A percentile compares a stretch with the other conserved stretches of the same genome.
Evolutionary conservation across 2,888 invertebrate species (phyloP).

Genomic region (Drosophila testacea): DNA sequence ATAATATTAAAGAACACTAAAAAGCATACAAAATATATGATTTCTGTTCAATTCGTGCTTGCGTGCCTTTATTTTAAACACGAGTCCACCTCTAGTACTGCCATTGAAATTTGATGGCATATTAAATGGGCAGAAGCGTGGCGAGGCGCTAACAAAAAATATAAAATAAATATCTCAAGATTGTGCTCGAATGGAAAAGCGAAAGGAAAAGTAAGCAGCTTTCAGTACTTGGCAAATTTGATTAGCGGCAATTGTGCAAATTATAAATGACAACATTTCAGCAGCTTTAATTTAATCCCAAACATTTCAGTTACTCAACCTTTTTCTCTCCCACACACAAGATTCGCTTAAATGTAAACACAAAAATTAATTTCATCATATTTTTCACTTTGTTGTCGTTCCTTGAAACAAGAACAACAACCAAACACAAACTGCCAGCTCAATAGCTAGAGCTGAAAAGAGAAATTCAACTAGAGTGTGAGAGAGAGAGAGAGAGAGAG

Average conservation of each 20-base stretch:
- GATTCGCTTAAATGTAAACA: conserved; percentile 69
- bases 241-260: conserved; percentile 79
- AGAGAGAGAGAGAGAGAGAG: too few relatives aligned
- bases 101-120: conserved; percentile 69
- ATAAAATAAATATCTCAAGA: conserved; percentile 39
- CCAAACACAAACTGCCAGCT: conserved; percentile 20
- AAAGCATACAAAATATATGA: too few relatives aligned
- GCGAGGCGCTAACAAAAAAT: conserved; percentile 27
- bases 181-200: background rate
- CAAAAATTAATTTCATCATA: conserved; percentile 79
- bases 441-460: conserved; percentile 21
- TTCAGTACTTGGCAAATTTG: conserved; percentile 59
- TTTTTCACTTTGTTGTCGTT: conserved; percentile 71
- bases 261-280: conserved; percentile 79
- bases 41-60: too few relatives aligned
- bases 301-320: conserved; percentile 68
- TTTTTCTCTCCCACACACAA: conserved; percentile 36
- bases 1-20: too few relatives aligned
- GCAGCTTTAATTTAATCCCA: conserved; percentile 77
- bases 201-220: conserved; percentile 3
- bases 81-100: background rate
- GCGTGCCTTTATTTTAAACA: too few relatives aligned
- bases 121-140: conserved; percentile 60
- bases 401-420: conserved; percentile 35
- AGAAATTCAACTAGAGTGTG: background rate